Percentiles rank a stretch among this genome's conserved stretches.
These are phyloP conservation scores for Pissodes strobi DNA, from an alignment of 1,140 invertebrate species.

Conservation along the genomic window DNA sequence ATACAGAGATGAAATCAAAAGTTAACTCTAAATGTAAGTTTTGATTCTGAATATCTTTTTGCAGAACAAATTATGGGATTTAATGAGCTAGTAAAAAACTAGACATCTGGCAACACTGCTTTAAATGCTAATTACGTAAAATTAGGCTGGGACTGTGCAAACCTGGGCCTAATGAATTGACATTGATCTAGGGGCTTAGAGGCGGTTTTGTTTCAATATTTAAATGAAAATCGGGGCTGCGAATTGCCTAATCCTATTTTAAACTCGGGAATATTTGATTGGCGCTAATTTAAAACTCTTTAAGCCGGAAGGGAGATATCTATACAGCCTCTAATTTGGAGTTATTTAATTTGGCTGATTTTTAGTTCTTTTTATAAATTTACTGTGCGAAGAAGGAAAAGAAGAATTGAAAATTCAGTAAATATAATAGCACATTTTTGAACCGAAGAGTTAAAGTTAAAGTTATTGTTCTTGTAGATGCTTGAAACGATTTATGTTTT, in stretches of 20 bases:
- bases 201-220: conserved; percentile 49
- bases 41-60: too few species aligned
- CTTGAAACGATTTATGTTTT: too few species aligned
- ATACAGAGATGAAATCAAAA: too few species aligned
- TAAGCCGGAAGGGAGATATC: conserved; percentile 25
- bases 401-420: too few species aligned
- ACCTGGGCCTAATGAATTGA: conserved; percentile 53
- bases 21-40: too few species aligned
- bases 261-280: conserved; percentile 30
- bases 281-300: conserved; percentile 36
- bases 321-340: conserved; percentile 4
- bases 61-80: too few species aligned
- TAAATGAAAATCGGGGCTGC: conserved; percentile 44
- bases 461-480: too few species aligned
- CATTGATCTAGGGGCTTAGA: conserved; percentile 52
- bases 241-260: conserved; percentile 32
- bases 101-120: conserved; percentile 10
- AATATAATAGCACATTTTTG: too few species aligned
- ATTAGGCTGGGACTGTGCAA: conserved; percentile 44
- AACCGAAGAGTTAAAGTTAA: too few species aligned
- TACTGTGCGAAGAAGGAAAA: too few species aligned
- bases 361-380: too few species aligned
- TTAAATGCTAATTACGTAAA: conserved; percentile 51
- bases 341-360: not conserved
- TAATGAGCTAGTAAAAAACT: too few species aligned